Percentiles rank a stretch among this genome's conserved stretches.
Conservation (phyloP, 2,797 vertebrate species). For the Rallus crepitans region DNA sequence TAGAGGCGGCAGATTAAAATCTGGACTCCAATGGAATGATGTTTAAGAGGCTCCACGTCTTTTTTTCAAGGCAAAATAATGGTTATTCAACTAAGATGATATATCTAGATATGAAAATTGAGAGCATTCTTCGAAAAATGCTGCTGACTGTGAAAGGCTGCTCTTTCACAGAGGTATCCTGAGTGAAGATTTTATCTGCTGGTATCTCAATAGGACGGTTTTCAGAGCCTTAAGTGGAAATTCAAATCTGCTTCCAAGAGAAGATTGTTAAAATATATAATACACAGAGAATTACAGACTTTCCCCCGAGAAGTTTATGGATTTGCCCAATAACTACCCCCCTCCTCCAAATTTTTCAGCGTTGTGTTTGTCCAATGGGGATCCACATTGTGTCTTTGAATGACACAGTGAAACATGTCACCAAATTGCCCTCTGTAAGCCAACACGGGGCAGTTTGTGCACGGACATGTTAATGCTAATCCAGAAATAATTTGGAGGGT, state of each 20-base stretch:
- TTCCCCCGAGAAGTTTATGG: background rate
- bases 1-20: conserved; percentile 69
- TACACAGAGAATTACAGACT: conserved; percentile 33
- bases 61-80: conserved; percentile 74
- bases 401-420: background rate
- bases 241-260: conserved; percentile 66
- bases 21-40: conserved; percentile 59
- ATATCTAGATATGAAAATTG: conserved; percentile 74
- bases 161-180: conserved; percentile 72
- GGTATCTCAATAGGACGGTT: conserved; percentile 66
- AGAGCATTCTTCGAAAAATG: conserved; percentile 72
- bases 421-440: background rate
- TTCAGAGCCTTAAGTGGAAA: conserved; percentile 72
- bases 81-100: conserved; percentile 75
- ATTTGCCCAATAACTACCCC: background rate
- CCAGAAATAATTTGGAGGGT: background rate
- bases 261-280: conserved; percentile 73
- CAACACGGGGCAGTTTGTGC: background rate
- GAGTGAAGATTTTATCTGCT: conserved; percentile 71
- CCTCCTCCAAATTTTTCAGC: background rate
- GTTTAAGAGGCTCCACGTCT: conserved; percentile 55
- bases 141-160: conserved; percentile 65
- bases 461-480: rapidly evolving
- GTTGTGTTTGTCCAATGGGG: background rate
- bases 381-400: background rate